Percentiles rank a stretch among this genome's conserved stretches.
Evolutionary conservation across 37 sponge, comb jelly and placozoan species (phyloP).

Genomic region (Halichondria panicea): DNA sequence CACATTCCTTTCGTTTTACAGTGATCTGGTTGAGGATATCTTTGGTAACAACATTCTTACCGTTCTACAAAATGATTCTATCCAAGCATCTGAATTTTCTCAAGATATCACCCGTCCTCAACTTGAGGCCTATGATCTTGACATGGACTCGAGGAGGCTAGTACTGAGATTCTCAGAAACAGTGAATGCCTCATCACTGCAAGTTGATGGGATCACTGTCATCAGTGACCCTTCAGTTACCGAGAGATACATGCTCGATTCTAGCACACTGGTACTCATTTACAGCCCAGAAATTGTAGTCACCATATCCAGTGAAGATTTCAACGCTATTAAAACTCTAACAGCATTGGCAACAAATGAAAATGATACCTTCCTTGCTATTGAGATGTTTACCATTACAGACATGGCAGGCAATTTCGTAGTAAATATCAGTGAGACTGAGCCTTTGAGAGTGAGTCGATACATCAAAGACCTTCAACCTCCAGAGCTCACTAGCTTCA

Average conservation of each 20-base stretch:
- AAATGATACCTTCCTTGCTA: constrained; percentile 56
- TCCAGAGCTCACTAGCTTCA: constrained; percentile 62
- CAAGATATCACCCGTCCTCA: constrained; percentile 51
- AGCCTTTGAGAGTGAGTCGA: constrained; percentile 39
- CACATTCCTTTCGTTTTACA: constrained; percentile 57
- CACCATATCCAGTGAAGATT: constrained; percentile 56
- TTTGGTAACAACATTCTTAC: constrained; percentile 65
- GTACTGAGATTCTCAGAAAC: constrained; percentile 87
- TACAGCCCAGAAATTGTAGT: constrained; percentile 52
- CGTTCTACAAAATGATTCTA: constrained; percentile 19
- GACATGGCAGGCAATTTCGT: constrained; percentile 70
- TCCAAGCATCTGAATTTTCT: constrained; percentile 13
- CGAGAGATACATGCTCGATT: constrained; percentile 37
- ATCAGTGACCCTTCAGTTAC: constrained; percentile 26
- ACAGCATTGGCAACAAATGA: constrained; percentile 63
- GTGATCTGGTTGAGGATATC: constrained; percentile 67
- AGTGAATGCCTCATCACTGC: constrained; percentile 74
- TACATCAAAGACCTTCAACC: constrained; percentile 61
- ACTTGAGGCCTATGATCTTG: constrained; percentile 66
- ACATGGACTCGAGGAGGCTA: constrained; percentile 61
- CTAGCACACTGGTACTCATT: constrained; percentile 24
- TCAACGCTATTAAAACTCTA: constrained; percentile 76
- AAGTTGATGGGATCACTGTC: constrained; percentile 51
- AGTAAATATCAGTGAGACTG: neutral
- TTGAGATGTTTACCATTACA: constrained; percentile 26